These are phyloP conservation scores for Priocnemis perturbator DNA, from an alignment of 2,888 invertebrate species.

Conservation along the genomic window DNA sequence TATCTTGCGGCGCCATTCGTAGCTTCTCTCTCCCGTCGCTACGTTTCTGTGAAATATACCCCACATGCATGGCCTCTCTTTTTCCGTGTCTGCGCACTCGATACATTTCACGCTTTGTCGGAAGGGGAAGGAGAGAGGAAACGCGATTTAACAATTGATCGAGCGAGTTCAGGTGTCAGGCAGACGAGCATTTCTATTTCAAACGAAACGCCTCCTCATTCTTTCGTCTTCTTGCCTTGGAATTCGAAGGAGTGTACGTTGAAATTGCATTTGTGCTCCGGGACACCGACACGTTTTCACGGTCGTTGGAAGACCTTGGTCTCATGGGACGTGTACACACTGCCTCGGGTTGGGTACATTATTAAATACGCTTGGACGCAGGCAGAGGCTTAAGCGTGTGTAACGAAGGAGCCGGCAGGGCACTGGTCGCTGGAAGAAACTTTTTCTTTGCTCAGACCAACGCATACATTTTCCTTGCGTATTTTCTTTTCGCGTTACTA, in stretches of 20 bases:
- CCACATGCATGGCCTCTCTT: too few species aligned
- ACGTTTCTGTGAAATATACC: too few species aligned
- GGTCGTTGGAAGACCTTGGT: constrained; percentile 37
- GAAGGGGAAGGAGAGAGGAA: too few species aligned
- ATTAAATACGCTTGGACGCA: constrained; percentile 41
- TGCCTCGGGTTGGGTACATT: constrained; percentile 40
- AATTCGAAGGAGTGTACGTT: constrained; percentile 12
- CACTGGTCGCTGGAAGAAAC: background rate
- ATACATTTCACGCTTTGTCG: too few species aligned
- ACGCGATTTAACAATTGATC: constrained; percentile 29
- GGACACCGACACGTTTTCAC: constrained; percentile 48
- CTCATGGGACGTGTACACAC: constrained; percentile 31
- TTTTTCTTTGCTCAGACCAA: background rate
- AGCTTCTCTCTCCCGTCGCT: too few species aligned
- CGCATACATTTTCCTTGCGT: too few species aligned
- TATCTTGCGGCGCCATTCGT: too few species aligned
- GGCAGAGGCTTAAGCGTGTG: constrained; percentile 22
- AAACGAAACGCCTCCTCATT: constrained; percentile 9
- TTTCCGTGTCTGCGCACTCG: too few species aligned
- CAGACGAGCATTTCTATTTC: constrained; percentile 26
- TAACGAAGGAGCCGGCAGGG: constrained; percentile 29
- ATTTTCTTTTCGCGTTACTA: too few species aligned
- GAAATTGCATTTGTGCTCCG: constrained; percentile 38
- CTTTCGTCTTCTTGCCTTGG: background rate
- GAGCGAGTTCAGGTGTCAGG: constrained; percentile 5